A percentile compares a stretch with the other conserved stretches of the same genome.
phyloP scores from a whole-genome alignment of 1,140 invertebrate genomes.

The Anastatus disparis region DNA sequence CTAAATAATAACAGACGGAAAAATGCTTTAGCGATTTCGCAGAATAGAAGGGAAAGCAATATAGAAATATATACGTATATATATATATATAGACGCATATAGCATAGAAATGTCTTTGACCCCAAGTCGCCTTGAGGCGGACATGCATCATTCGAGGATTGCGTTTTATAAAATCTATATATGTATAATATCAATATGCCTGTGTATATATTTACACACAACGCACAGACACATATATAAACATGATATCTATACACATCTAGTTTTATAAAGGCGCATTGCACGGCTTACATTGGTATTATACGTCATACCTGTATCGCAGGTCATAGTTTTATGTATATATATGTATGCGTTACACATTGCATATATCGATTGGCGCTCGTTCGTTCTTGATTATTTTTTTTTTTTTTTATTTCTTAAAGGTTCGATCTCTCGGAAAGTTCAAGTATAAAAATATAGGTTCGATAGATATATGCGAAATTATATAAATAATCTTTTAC shows the following conservation, averaged over 20 bases:
- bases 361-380: not conserved
- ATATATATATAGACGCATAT: no score
- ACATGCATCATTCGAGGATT: constrained; percentile 36
- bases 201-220: no score
- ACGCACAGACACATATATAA: no score
- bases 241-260: no score
- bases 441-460: constrained; percentile 51
- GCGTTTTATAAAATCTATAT: constrained; percentile 15
- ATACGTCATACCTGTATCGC: constrained; percentile 2
- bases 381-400: no score
- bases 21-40: constrained; percentile 16
- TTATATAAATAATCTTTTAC: no score
- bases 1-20: no score
- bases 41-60: constrained; percentile 36
- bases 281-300: constrained; percentile 12
- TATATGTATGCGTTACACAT: not conserved
- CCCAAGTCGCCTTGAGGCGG: constrained; percentile 36
- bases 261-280: constrained; percentile 20
- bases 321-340: not conserved
- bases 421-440: constrained; percentile 31
- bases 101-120: constrained; percentile 32
- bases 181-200: no score
- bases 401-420: no score
- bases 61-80: no score
- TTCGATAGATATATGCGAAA: no score